phyloP scores from a whole-genome alignment of 2,888 invertebrate species.

The Caenorhabditis macrosperma region DNA sequence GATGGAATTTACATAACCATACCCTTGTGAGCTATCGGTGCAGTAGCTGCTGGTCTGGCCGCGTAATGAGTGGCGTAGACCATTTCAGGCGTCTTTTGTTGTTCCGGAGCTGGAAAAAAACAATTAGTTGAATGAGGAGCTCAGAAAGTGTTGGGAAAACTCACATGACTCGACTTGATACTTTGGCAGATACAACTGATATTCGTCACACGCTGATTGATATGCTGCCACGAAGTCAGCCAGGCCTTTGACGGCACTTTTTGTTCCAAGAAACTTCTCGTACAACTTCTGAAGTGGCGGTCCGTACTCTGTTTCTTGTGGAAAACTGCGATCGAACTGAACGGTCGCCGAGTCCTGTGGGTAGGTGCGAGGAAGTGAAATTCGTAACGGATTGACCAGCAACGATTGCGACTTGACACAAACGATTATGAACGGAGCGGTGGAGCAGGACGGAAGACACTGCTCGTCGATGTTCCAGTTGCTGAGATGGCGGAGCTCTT shows the following conservation, averaged over 20 bases:
- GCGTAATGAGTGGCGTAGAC: slow-evolving; percentile 8
- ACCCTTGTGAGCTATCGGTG: slow-evolving; percentile 42
- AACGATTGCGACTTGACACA: slow-evolving; percentile 42
- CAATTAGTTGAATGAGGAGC: no score
- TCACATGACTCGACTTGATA: slow-evolving; percentile 29
- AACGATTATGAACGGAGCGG: slow-evolving; percentile 56
- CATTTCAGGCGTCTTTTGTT: slow-evolving; percentile 18
- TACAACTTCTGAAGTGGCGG: slow-evolving; percentile 32
- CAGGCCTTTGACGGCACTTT: not conserved
- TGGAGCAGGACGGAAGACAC: slow-evolving; percentile 56
- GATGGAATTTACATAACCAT: slow-evolving; percentile 28
- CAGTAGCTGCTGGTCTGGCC: slow-evolving; percentile 3
- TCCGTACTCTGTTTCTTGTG: slow-evolving; percentile 24
- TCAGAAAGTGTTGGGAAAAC: no score
- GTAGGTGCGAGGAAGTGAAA: slow-evolving; percentile 56
- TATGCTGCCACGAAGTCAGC: slow-evolving; percentile 43
- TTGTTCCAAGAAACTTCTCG: slow-evolving; percentile 36
- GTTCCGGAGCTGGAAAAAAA: slow-evolving; percentile 22
- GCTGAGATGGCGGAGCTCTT: slow-evolving; percentile 39
- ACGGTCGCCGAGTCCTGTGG: slow-evolving; percentile 56
- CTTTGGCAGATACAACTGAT: slow-evolving; percentile 13
- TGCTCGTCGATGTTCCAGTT: slow-evolving; percentile 61
- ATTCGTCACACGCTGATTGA: slow-evolving; percentile 54
- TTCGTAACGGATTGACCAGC: slow-evolving; percentile 46
- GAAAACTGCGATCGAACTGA: slow-evolving; percentile 65